Conservation (phyloP, 1,140 invertebrate genomes). For the Nasonia giraulti region DNA sequence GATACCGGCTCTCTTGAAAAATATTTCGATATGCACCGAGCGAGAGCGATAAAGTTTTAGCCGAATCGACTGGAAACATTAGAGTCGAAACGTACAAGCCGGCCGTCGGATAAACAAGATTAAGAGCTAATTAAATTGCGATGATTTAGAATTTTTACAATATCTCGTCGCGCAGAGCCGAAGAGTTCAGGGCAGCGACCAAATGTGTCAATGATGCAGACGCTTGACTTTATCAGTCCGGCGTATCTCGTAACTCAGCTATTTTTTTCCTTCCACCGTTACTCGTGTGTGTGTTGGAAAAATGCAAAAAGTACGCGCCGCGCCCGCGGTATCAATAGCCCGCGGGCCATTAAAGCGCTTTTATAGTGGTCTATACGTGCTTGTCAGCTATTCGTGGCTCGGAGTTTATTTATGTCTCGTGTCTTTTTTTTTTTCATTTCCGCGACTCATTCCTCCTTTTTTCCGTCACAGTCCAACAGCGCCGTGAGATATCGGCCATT, state of each 20-base stretch:
- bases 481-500: background rate
- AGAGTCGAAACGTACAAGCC: background rate
- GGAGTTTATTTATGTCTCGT: constrained; percentile 7
- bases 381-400: background rate
- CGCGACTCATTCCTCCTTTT: background rate
- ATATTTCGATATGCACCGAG: constrained; percentile 27
- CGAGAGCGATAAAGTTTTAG: background rate
- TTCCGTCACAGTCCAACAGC: background rate
- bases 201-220: background rate
- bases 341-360: background rate
- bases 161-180: background rate
- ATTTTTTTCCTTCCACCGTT: background rate
- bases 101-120: background rate
- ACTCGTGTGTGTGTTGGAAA: background rate
- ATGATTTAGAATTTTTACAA: background rate
- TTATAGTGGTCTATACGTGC: constrained; percentile 4
- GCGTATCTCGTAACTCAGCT: background rate
- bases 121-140: background rate
- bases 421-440: background rate
- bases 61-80: background rate
- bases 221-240: background rate
- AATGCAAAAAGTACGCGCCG: background rate
- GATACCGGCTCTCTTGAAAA: constrained; percentile 15
- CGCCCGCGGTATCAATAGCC: background rate
- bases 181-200: background rate